Evolutionary conservation across 2,113 vertebrate species (phyloP).

Genomic region (Strix uralensis): DNA sequence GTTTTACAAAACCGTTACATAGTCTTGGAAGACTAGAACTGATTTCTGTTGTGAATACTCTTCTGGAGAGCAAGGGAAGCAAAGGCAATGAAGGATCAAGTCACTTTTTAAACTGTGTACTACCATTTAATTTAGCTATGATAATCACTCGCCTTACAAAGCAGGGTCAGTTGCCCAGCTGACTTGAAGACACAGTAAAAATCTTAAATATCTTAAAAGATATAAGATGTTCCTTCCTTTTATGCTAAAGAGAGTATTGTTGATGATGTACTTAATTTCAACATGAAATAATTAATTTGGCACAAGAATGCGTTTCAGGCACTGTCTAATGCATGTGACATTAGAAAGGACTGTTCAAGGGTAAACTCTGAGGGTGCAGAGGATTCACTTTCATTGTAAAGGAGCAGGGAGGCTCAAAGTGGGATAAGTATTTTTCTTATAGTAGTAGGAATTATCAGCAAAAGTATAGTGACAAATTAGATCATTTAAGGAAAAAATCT

Average conservation of each 20-base stretch:
- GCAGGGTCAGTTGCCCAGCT: background rate
- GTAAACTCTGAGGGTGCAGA: background rate
- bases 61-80: background rate
- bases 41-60: background rate
- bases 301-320: background rate
- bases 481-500: background rate
- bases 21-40: background rate
- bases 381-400: background rate
- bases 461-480: background rate
- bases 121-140: background rate
- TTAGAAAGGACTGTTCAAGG: background rate
- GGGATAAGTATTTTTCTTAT: background rate
- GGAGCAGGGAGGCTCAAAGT: background rate
- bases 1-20: background rate
- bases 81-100: background rate
- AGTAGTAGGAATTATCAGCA: background rate
- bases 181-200: background rate
- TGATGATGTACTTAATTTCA: background rate
- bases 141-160: background rate
- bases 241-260: background rate
- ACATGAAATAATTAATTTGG: background rate
- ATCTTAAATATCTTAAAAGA: background rate
- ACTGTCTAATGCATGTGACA: too few relatives aligned
- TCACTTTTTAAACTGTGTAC: background rate
- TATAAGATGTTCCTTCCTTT: background rate